phyloP scores from a whole-genome alignment of 1,140 invertebrate species.

The Eumaeus atala region DNA sequence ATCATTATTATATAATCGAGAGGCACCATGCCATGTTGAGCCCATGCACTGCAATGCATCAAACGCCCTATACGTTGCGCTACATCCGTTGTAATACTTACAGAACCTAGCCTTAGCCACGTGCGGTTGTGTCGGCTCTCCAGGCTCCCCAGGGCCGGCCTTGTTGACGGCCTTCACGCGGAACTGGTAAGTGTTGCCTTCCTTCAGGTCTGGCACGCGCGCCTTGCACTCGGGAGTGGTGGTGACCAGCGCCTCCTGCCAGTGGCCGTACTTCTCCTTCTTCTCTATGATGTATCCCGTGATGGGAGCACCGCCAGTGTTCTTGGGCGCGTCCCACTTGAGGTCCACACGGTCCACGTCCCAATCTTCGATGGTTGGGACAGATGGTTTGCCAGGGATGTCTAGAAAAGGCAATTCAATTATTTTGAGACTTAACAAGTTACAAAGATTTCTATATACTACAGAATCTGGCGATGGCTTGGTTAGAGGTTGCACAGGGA shows the following conservation, averaged over 20 bases:
- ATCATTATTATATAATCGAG: too few species aligned
- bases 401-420: conserved; percentile 76
- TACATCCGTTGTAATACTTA: conserved; percentile 76
- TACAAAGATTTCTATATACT: too few species aligned
- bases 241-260: conserved; percentile 91
- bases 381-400: conserved; percentile 90
- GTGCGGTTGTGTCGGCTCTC: conserved; percentile 91
- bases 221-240: conserved; percentile 87
- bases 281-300: conserved; percentile 97
- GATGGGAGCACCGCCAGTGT: conserved; percentile 94
- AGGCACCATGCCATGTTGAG: too few species aligned
- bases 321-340: conserved; percentile 93
- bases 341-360: conserved; percentile 94
- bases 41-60: too few species aligned
- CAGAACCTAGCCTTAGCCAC: conserved; percentile 91
- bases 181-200: conserved; percentile 96
- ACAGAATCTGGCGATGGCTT: too few species aligned
- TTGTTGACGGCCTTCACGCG: conserved; percentile 94
- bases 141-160: conserved; percentile 92
- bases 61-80: too few species aligned
- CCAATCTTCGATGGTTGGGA: conserved; percentile 93
- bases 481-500: too few species aligned
- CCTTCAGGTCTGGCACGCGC: conserved; percentile 88
- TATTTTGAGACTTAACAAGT: too few species aligned
- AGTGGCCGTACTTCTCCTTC: conserved; percentile 93